A percentile compares a stretch with the other conserved stretches of the same genome.
phyloP scores from a whole-genome alignment of 1,140 invertebrate genomes.

The Linepithema humile region DNA sequence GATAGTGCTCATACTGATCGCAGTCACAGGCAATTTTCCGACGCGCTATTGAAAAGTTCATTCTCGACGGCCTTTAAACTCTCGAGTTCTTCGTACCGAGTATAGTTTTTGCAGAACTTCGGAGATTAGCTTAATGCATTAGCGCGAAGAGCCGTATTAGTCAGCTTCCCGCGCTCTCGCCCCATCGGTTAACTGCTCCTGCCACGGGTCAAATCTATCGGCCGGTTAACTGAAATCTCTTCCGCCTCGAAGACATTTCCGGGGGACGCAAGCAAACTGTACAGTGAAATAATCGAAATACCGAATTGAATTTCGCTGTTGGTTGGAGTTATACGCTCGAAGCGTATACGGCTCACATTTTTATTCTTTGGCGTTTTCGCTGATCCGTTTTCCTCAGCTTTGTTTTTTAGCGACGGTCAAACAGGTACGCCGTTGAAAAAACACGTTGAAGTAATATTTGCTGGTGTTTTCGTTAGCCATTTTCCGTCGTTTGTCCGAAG shows the following conservation, averaged over 20 bases:
- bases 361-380: not conserved
- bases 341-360: not conserved
- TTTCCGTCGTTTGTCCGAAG: not conserved
- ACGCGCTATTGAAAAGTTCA: constrained; percentile 13
- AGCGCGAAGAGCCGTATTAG: constrained; percentile 28
- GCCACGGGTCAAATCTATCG: not conserved
- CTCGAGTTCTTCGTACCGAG: constrained; percentile 31
- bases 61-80: constrained; percentile 3
- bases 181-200: constrained; percentile 27
- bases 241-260: constrained; percentile 12
- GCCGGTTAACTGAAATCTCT: constrained; percentile 12
- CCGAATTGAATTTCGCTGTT: not conserved
- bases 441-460: not conserved
- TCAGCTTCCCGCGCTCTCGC: constrained; percentile 15
- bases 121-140: constrained; percentile 61
- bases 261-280: not conserved
- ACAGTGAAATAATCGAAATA: constrained; percentile 6
- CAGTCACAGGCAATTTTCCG: constrained; percentile 55
- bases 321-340: not conserved
- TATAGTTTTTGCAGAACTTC: constrained; percentile 50
- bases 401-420: not conserved
- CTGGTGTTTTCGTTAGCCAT: not conserved
- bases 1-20: constrained; percentile 49
- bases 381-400: not conserved
- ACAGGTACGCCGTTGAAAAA: not conserved